These are phyloP conservation scores for Neodiprion lecontei DNA, from an alignment of 1,140 invertebrate species.

Conservation along the genomic window DNA sequence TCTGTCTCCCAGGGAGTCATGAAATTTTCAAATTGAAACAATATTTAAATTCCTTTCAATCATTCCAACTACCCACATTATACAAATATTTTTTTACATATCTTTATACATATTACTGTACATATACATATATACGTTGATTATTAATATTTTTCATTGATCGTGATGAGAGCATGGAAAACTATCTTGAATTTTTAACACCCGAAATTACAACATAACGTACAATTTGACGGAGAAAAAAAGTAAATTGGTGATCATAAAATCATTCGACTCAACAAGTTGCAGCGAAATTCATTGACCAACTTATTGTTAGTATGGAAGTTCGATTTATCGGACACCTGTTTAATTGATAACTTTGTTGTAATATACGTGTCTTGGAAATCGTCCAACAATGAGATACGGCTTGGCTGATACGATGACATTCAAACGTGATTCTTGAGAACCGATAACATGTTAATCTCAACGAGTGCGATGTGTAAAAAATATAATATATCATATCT, in stretches of 20 bases:
- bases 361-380: background rate
- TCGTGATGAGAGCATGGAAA: no score
- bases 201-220: no score
- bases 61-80: no score
- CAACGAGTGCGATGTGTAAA: background rate
- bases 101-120: no score
- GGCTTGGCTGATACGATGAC: background rate
- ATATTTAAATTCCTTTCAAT: background rate
- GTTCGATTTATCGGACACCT: background rate
- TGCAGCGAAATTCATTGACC: no score
- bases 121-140: no score
- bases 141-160: no score
- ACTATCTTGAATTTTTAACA: no score
- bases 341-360: background rate
- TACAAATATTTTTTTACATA: no score
- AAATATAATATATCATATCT: background rate
- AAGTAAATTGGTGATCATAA: no score
- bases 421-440: background rate
- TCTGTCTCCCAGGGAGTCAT: background rate
- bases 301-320: background rate
- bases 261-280: no score
- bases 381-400: background rate
- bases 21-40: background rate
- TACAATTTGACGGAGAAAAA: no score
- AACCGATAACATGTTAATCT: background rate